These are phyloP conservation scores for Brachyhypopomus occidentalis DNA, from an alignment of 2,113 vertebrate genomes.

Conservation along the genomic window DNA sequence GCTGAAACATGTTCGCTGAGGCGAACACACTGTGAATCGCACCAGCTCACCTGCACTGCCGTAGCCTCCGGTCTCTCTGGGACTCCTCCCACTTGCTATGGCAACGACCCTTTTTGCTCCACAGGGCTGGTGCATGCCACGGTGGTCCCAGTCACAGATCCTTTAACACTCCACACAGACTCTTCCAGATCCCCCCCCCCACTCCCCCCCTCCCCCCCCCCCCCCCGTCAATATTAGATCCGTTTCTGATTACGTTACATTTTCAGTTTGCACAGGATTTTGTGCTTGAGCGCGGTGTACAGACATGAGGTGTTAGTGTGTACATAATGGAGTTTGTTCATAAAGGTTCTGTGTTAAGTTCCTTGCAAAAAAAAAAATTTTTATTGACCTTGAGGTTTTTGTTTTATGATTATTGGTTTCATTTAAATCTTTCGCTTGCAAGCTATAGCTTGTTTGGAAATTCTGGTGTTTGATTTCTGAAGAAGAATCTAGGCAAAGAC, in stretches of 20 bases:
- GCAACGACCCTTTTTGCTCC: background rate
- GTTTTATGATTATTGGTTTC: background rate
- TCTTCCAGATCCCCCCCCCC: no score
- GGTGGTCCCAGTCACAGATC: background rate
- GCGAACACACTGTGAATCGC: constrained; percentile 19
- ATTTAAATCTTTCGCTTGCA: background rate
- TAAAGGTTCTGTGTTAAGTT: background rate
- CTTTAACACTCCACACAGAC: constrained; percentile 22
- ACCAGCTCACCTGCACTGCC: constrained; percentile 10
- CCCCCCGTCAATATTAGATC: background rate
- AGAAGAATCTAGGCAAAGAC: background rate
- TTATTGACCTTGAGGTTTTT: background rate
- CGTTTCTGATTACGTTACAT: constrained; percentile 5
- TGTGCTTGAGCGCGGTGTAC: constrained; percentile 15
- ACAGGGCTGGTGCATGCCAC: background rate
- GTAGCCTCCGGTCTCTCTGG: background rate
- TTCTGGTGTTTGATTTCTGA: background rate
- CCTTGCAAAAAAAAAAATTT: background rate
- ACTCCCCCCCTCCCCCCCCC: no score
- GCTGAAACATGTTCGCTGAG: background rate
- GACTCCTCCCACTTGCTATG: constrained; percentile 3
- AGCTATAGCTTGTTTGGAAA: background rate
- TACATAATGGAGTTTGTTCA: constrained; percentile 19
- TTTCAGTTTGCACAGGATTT: background rate
- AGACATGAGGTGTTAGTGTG: constrained; percentile 7